phyloP scores from a whole-genome alignment of 2,797 vertebrate genomes.

The Peromyscus melanophrys region DNA sequence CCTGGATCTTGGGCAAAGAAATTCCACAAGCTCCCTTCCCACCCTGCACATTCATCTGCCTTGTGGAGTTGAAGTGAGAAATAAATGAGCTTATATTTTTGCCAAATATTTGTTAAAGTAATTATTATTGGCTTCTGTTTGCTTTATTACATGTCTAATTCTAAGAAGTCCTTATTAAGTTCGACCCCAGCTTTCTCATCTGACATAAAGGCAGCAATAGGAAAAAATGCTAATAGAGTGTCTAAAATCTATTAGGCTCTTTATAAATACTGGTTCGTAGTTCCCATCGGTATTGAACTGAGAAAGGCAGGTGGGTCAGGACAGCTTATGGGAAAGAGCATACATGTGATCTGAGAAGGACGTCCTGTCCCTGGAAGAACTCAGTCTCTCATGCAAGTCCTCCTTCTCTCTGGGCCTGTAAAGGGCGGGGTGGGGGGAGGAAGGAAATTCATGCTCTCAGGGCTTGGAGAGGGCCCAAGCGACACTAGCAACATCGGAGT shows the following conservation, averaged over 20 bases:
- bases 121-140: background rate
- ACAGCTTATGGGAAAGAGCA: background rate
- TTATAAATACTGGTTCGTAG: background rate
- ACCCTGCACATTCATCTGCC: background rate
- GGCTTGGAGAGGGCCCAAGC: too few species aligned
- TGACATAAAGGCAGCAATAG: background rate
- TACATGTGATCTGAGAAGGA: too few species aligned
- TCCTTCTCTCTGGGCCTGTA: background rate
- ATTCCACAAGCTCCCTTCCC: background rate
- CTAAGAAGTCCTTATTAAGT: background rate
- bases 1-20: background rate
- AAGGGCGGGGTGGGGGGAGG: background rate
- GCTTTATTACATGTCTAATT: background rate
- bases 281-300: background rate
- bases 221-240: background rate
- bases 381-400: background rate
- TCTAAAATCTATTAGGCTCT: background rate
- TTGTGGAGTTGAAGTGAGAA: background rate
- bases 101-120: background rate
- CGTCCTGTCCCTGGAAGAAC: background rate
- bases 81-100: background rate
- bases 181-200: background rate
- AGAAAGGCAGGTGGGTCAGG: background rate
- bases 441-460: background rate
- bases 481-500: background rate